A percentile compares a stretch with the other conserved stretches of the same genome.
phyloP scores from a whole-genome alignment of 2,113 vertebrate genomes.

The Arizona elegans region DNA sequence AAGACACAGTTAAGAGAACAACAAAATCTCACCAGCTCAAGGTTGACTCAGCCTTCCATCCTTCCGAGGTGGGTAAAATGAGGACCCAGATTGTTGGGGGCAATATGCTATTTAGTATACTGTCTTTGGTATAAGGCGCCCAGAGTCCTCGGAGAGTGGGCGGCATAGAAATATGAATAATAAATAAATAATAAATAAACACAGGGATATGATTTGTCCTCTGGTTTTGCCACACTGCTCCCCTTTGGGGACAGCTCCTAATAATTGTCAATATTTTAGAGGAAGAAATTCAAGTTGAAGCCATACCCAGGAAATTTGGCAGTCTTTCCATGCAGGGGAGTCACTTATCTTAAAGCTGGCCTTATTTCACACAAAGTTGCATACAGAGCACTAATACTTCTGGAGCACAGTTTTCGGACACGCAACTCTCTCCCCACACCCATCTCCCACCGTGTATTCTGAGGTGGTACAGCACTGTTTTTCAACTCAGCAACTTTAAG shows the following conservation, averaged over 20 bases:
- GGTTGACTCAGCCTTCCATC: too few relatives aligned
- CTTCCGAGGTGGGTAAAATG: too few relatives aligned
- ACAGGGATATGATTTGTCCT: neutral
- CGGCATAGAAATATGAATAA: too few relatives aligned
- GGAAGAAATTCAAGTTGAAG: neutral
- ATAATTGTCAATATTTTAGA: neutral
- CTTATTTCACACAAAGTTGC: neutral
- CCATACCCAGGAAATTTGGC: neutral
- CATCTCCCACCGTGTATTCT: neutral
- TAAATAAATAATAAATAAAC: too few relatives aligned
- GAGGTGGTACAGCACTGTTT: neutral
- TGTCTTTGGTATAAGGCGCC: too few relatives aligned
- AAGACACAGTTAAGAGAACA: neutral
- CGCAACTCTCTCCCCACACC: neutral
- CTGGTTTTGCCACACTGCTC: neutral
- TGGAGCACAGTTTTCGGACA: neutral
- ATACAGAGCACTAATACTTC: neutral
- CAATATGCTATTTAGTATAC: too few relatives aligned
- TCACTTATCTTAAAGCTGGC: neutral
- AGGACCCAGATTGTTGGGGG: too few relatives aligned
- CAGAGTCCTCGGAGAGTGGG: too few relatives aligned
- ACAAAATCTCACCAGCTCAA: too few relatives aligned
- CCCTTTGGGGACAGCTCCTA: neutral
- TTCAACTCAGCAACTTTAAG: neutral
- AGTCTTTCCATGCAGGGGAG: neutral